Evolutionary conservation across 2,113 vertebrate genomes (phyloP), one percentile per base, ranked within the genome.

Genomic region (Synchiropus splendidus): DNA sequence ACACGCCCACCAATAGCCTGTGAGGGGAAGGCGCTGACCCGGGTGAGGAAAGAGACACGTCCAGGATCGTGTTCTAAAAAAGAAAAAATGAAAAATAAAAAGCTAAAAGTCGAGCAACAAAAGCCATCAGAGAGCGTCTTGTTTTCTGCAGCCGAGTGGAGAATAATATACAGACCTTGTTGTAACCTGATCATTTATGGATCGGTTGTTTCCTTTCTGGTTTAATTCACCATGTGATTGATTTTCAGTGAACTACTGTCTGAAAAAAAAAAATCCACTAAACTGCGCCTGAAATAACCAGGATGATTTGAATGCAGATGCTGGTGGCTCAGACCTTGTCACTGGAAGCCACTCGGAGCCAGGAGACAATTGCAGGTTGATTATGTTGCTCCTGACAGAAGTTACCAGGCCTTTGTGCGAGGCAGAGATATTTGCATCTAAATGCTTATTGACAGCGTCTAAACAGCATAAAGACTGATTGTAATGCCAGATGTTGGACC

Each of bases 151-250:
- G 21, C 21, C 21, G 21, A 27, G 21, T 27, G 21, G 68, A 54
- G 62, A 73, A 69, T 82, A 64, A 87, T 87, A 84, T 79, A 74
- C 48, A 57, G 62, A 76, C 35, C 59, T 83, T 64, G 66, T 74
- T 81, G 79, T 85, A 87, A 87, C 82, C 80, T 85, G 83, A 83
- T 89, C 86, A 78, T 87, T 86, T 84, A 84, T 85, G 83, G 75
- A 89, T 83, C 84, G 87, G 67, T 79, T 85, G 75, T 86, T 87
- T 79, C 73, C 80, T 81, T 87, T 89, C 77, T 87, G 73, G 82
- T 85, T 88, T 88, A 89, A 86, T 91, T 86, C 86, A 76, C 66
- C 86, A 82, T 88, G 67, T 88, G 81, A 88, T 88, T 88, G 84
- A 87, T 84, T 88, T 84, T 71, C 77, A 77, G 74, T 78, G 85